Evolutionary conservation across 2,113 vertebrate genomes (phyloP).

Genomic region (human): GRCh38 chr12:486501-487000

Average conservation of each 20-base stretch:
- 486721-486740: neutral
- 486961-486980: neutral
- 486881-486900: neutral
- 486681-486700: neutral
- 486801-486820: neutral
- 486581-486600: neutral
- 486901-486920: neutral
- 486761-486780: neutral
- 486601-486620: neutral
- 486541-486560: neutral
- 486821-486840: neutral
- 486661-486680: neutral
- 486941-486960: neutral
- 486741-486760: neutral
- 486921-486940: neutral
- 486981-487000: neutral
- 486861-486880: neutral
- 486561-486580: neutral
- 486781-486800: neutral
- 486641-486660: no score
- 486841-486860: neutral
- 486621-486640: no score
- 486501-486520: neutral
- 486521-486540: neutral
- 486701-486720: neutral